Evolutionary conservation across 2,113 vertebrate genomes (phyloP).

Genomic region (Menidia beryllina): DNA sequence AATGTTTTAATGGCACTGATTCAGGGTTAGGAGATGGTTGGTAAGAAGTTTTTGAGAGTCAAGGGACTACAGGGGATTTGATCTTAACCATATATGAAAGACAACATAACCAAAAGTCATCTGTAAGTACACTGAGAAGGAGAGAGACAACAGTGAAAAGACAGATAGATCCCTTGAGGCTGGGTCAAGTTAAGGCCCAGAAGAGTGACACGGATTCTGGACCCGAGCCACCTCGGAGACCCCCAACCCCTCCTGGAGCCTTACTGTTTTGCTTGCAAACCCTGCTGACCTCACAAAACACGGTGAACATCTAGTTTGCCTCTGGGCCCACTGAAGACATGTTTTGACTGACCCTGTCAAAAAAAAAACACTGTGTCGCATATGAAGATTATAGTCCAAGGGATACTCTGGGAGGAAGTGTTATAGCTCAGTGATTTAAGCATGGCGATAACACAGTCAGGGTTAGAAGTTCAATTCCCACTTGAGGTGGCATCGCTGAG

Average conservation of each 20-base stretch:
- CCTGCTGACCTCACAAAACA: slow-evolving; percentile 71
- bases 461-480: slow-evolving; percentile 55
- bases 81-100: slow-evolving; percentile 48
- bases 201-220: slow-evolving; percentile 25
- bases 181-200: slow-evolving; percentile 27
- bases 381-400: slow-evolving; percentile 49
- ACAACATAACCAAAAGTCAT: slow-evolving; percentile 12
- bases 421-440: slow-evolving; percentile 42
- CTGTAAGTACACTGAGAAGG: slow-evolving; percentile 27
- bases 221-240: slow-evolving; percentile 21
- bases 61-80: slow-evolving; percentile 1
- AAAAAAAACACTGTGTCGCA: slow-evolving; percentile 47
- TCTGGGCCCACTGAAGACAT: slow-evolving; percentile 52
- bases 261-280: slow-evolving; percentile 70
- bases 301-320: slow-evolving; percentile 49
- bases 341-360: slow-evolving; percentile 69
- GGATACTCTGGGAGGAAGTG: slow-evolving; percentile 34
- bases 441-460: slow-evolving; percentile 35
- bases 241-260: slow-evolving; percentile 25
- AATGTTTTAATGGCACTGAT: no score
- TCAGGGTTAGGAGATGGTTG: no score
- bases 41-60: not conserved
- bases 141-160: slow-evolving; percentile 32
- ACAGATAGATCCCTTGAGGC: slow-evolving; percentile 24
- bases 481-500: slow-evolving; percentile 25